Evolutionary conservation across 30 jellyfish, hydroid and myxozoan genomes (phyloP).

Genomic region (Chrysaora quinquecirrha): DNA sequence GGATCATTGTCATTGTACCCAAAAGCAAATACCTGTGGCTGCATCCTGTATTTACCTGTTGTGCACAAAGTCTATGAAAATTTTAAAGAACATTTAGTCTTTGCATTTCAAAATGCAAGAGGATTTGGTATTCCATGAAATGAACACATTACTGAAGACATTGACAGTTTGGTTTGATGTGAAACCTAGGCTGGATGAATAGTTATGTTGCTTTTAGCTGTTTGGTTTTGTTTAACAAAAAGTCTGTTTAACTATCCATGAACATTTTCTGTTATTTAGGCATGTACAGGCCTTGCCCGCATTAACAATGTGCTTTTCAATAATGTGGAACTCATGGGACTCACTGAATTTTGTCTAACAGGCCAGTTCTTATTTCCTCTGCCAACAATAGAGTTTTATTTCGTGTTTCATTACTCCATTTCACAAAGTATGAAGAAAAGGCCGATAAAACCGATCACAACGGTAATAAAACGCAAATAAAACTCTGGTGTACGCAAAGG

Average conservation of each 20-base stretch:
- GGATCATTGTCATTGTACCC: conserved; percentile 57
- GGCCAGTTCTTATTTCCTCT: conserved; percentile 11
- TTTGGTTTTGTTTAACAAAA: conserved; percentile 11
- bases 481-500: background rate
- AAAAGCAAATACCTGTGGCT: conserved; percentile 56
- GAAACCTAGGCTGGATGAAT: conserved; percentile 18
- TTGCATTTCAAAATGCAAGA: conserved; percentile 43
- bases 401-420: background rate
- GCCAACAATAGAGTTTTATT: conserved; percentile 3
- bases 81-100: conserved; percentile 30
- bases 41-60: conserved; percentile 40
- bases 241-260: background rate
- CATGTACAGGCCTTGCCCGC: conserved; percentile 22
- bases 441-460: background rate
- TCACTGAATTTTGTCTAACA: conserved; percentile 10
- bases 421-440: conserved; percentile 2
- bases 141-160: conserved; percentile 16
- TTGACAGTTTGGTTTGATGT: conserved; percentile 18
- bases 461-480: conserved; percentile 7
- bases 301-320: background rate
- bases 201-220: conserved; percentile 12
- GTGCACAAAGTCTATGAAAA: conserved; percentile 38
- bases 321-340: conserved; percentile 19
- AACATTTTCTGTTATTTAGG: background rate
- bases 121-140: conserved; percentile 46